Conservation (phyloP, 1,140 invertebrate genomes). For the Cepaea nemoralis region DNA sequence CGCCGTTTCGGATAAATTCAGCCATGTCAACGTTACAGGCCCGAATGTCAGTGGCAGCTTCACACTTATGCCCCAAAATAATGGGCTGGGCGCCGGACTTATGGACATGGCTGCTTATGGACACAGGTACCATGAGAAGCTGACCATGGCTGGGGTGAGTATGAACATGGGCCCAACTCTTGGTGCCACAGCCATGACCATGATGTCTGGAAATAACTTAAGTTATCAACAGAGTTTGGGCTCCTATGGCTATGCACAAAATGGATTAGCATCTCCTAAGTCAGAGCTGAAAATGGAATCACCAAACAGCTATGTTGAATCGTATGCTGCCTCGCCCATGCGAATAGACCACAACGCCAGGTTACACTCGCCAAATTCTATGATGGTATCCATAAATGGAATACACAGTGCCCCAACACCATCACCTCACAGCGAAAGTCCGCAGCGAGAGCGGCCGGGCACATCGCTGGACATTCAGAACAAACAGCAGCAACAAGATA, state of each 20-base stretch:
- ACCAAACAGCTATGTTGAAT: slow-evolving; percentile 64
- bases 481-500: slow-evolving; percentile 73
- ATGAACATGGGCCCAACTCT: slow-evolving; percentile 75
- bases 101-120: slow-evolving; percentile 70
- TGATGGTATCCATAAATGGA: slow-evolving; percentile 72
- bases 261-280: slow-evolving; percentile 85
- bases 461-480: slow-evolving; percentile 54
- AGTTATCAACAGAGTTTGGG: slow-evolving; percentile 67
- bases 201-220: slow-evolving; percentile 78
- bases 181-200: slow-evolving; percentile 76
- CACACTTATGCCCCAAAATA: slow-evolving; percentile 91
- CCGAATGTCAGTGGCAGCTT: slow-evolving; percentile 82
- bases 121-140: slow-evolving; percentile 72
- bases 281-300: slow-evolving; percentile 64
- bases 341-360: slow-evolving; percentile 55
- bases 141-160: slow-evolving; percentile 73
- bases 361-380: slow-evolving; percentile 72
- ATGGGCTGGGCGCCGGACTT: slow-evolving; percentile 72
- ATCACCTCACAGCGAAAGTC: slow-evolving; percentile 68
- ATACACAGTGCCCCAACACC: slow-evolving; percentile 69
- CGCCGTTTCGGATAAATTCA: slow-evolving; percentile 90
- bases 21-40: slow-evolving; percentile 73
- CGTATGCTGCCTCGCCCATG: slow-evolving; percentile 64
- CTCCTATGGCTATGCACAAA: slow-evolving; percentile 78
- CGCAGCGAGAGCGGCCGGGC: slow-evolving; percentile 58